Conservation (phyloP, 1,140 invertebrate species). For the Mesaphorura yosii region DNA sequence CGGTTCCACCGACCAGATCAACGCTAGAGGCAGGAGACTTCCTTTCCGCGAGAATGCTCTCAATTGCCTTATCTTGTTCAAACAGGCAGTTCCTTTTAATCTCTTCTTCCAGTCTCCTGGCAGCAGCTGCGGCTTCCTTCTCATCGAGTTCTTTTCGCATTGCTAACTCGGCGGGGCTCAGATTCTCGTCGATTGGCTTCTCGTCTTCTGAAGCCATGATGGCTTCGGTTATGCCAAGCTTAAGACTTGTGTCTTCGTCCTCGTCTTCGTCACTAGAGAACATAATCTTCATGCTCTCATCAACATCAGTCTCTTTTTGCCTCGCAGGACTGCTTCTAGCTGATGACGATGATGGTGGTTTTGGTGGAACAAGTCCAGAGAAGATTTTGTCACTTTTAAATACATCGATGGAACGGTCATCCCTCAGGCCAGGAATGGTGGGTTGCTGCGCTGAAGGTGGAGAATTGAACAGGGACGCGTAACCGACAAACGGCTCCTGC, state of each 20-base stretch:
- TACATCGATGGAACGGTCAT: no score
- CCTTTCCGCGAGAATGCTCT: constrained; percentile 28
- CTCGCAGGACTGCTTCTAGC: not conserved
- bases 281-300: constrained; percentile 19
- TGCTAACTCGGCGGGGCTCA: not conserved
- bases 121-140: constrained; percentile 5
- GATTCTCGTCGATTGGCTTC: not conserved
- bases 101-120: constrained; percentile 22
- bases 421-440: no score
- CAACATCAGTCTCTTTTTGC: not conserved
- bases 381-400: no score
- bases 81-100: constrained; percentile 23
- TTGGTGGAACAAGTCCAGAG: not conserved
- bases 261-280: constrained; percentile 29
- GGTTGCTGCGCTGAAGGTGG: constrained; percentile 19
- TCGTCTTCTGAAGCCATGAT: constrained; percentile 25
- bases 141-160: constrained; percentile 12
- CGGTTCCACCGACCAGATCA: constrained; percentile 17
- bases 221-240: constrained; percentile 28
- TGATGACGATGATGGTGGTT: not conserved
- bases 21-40: constrained; percentile 20
- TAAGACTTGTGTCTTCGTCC: constrained; percentile 24
- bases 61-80: constrained; percentile 31
- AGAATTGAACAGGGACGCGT: constrained; percentile 27
- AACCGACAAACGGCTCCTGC: constrained; percentile 17